phyloP scores from a whole-genome alignment of 1,140 invertebrate species.

The Augochlora pura region DNA sequence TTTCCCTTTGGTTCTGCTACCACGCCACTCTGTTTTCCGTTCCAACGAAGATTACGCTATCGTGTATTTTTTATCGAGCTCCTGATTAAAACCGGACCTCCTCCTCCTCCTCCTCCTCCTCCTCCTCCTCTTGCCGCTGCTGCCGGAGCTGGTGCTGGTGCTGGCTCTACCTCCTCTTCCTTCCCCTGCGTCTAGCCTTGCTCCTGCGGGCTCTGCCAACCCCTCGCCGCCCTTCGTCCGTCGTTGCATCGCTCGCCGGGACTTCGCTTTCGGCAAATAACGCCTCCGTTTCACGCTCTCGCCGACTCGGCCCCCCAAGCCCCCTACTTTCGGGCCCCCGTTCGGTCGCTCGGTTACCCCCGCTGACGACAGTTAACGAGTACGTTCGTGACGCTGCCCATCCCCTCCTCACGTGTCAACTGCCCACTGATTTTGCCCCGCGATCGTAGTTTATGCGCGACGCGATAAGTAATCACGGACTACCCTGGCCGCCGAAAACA shows the following conservation, averaged over 20 bases:
- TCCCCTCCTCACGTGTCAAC: conserved; percentile 49
- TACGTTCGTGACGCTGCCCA: conserved; percentile 53
- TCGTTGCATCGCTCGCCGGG: not conserved
- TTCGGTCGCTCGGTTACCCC: conserved; percentile 14
- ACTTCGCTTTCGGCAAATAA: conserved; percentile 58
- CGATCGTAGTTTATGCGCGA: conserved; percentile 47
- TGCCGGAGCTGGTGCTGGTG: too few relatives aligned
- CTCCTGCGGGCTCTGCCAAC: not conserved
- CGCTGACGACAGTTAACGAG: conserved; percentile 60
- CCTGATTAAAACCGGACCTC: conserved; percentile 66
- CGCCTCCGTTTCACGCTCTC: conserved; percentile 50
- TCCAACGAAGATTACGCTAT: conserved; percentile 67
- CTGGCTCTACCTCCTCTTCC: not conserved
- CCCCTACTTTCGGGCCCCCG: not conserved
- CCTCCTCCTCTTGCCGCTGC: too few relatives aligned
- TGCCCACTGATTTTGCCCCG: conserved; percentile 38
- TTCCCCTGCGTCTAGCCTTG: not conserved
- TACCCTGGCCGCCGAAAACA: conserved; percentile 26
- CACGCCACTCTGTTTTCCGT: conserved; percentile 58
- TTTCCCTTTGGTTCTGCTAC: conserved; percentile 10
- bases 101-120: conserved; percentile 15
- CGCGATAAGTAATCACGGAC: conserved; percentile 53
- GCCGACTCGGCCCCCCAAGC: not conserved
- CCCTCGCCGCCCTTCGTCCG: too few relatives aligned
- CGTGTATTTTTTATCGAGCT: conserved; percentile 68